Evolutionary conservation across 2,113 vertebrate species (phyloP).

Genomic region (Athene cunicularia): DNA sequence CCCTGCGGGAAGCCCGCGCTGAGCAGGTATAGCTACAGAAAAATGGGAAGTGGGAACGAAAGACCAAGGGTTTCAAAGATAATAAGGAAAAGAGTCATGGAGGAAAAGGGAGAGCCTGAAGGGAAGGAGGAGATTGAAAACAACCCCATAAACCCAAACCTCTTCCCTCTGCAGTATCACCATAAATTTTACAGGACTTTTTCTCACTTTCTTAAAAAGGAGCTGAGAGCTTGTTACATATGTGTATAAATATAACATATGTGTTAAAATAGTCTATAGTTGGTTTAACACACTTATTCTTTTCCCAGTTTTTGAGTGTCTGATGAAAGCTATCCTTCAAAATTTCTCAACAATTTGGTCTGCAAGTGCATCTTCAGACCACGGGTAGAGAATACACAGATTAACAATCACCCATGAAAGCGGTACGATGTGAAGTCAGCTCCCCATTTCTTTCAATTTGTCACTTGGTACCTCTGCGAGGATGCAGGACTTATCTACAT

Average conservation of each 20-base stretch:
- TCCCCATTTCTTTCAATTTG: neutral
- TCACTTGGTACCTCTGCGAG: neutral
- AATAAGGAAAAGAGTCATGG: neutral
- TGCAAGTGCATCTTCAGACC: neutral
- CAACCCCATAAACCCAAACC: neutral
- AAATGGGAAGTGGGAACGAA: neutral
- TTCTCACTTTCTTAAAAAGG: neutral
- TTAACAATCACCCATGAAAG: neutral
- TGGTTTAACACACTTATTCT: neutral
- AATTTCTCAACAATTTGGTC: neutral
- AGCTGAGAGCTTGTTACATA: neutral
- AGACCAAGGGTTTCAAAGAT: neutral
- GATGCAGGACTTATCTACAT: too few relatives aligned
- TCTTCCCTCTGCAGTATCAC: neutral
- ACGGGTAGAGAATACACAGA: neutral
- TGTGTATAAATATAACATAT: neutral
- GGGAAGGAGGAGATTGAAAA: neutral
- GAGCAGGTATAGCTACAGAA: neutral
- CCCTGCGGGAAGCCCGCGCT: too few relatives aligned
- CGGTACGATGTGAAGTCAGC: neutral
- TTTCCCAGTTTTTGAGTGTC: neutral
- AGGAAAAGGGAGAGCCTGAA: neutral
- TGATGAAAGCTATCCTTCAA: neutral
- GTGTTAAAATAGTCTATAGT: neutral
- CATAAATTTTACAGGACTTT: neutral